Evolutionary conservation across 2,113 vertebrate genomes (phyloP).

Genomic region (Ciconia maguari): DNA sequence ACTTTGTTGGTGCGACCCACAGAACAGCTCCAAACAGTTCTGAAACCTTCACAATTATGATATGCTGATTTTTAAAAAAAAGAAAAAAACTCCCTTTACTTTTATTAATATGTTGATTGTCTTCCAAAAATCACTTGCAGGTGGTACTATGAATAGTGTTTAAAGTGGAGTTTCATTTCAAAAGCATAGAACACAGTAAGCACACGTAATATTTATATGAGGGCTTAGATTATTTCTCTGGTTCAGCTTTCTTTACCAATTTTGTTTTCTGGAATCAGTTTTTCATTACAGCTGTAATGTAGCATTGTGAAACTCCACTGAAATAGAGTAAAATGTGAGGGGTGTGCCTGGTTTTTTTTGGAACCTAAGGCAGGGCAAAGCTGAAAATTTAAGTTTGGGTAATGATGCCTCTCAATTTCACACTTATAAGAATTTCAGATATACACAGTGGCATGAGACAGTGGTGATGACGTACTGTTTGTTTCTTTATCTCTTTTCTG

Average conservation of each 20-base stretch:
- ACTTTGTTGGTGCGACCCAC: not conserved
- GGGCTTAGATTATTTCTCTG: not conserved
- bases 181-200: not conserved
- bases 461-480: not conserved
- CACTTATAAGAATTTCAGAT: accelerated
- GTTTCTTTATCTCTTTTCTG: not conserved
- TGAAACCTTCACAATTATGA: not conserved
- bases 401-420: accelerated
- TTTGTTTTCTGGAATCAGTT: not conserved
- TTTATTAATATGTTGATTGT: not conserved
- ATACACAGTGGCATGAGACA: not conserved
- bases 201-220: accelerated
- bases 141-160: not conserved
- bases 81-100: not conserved
- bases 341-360: not conserved
- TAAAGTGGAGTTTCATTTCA: not conserved
- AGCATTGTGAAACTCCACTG: not conserved
- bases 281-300: not conserved
- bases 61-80: not conserved
- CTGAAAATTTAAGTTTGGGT: too few species aligned
- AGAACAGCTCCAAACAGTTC: not conserved
- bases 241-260: not conserved
- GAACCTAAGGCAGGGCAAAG: not conserved
- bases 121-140: not conserved
- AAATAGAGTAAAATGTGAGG: not conserved